These are phyloP conservation scores for Struthio camelus DNA, from an alignment of 2,113 vertebrate genomes.

Conservation along the genomic window DNA sequence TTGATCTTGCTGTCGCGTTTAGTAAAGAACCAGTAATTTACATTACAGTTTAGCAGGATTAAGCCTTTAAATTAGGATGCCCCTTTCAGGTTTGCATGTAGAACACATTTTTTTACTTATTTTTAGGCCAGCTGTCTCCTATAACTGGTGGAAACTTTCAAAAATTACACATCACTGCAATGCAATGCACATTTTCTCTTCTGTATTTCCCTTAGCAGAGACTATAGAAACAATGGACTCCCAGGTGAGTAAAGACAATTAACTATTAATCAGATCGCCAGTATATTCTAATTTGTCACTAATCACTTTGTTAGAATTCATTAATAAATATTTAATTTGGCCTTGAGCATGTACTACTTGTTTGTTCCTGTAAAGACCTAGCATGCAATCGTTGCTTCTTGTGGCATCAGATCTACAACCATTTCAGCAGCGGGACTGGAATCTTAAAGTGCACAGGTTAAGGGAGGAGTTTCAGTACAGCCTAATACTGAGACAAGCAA, in stretches of 20 bases:
- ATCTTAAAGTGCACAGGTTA: not conserved
- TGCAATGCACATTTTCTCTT: not conserved
- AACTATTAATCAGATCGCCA: conserved; percentile 56
- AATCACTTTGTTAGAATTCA: conserved; percentile 55
- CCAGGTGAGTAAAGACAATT: conserved; percentile 48
- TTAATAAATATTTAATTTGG: conserved; percentile 69
- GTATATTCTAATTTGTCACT: conserved; percentile 57
- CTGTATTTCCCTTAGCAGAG: not conserved
- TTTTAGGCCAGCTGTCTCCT: not conserved
- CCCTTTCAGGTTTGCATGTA: not conserved
- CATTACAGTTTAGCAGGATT: not conserved
- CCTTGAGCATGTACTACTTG: conserved; percentile 33
- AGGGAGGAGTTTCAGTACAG: not conserved
- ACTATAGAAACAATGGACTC: conserved; percentile 41
- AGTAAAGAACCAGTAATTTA: not conserved
- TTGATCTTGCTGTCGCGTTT: not conserved
- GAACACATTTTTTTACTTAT: not conserved
- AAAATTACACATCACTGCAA: not conserved
- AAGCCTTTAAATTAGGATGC: not conserved
- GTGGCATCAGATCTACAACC: not conserved
- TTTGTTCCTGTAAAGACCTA: conserved; percentile 24
- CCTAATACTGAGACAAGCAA: not conserved
- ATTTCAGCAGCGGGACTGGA: not conserved
- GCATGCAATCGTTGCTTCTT: not conserved
- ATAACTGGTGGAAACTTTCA: not conserved